Percentiles rank a stretch among this genome's conserved stretches.
These are phyloP conservation scores for Eucera pruinosa DNA, from an alignment of 2,888 invertebrate genomes.

Conservation along the genomic window DNA sequence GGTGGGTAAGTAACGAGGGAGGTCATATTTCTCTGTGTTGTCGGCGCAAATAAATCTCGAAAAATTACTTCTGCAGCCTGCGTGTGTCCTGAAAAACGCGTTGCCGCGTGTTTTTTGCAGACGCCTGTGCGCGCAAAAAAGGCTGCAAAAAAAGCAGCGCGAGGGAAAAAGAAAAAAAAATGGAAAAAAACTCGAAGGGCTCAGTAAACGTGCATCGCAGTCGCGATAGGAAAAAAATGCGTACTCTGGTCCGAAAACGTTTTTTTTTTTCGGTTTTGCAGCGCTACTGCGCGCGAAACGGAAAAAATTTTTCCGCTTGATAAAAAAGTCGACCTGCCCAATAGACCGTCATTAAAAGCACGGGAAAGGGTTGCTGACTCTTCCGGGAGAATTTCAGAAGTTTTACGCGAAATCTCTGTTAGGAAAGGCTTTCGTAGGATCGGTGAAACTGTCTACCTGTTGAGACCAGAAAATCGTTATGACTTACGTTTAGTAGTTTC, in stretches of 20 bases:
- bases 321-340: constrained; percentile 62
- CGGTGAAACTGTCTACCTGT: too few relatives aligned
- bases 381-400: constrained; percentile 2
- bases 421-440: neutral
- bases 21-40: constrained; percentile 59
- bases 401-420: constrained; percentile 17
- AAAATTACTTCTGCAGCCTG: constrained; percentile 53
- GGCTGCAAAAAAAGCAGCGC: constrained; percentile 32
- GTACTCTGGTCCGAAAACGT: constrained; percentile 17
- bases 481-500: neutral
- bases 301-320: constrained; percentile 48
- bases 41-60: constrained; percentile 64
- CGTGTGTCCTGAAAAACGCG: constrained; percentile 39
- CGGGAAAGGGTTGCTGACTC: constrained; percentile 40
- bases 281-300: neutral
- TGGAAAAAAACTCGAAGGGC: neutral
- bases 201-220: constrained; percentile 53
- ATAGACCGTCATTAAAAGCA: constrained; percentile 58
- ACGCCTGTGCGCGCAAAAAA: too few relatives aligned
- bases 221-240: constrained; percentile 34
- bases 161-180: neutral
- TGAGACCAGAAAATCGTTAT: neutral
- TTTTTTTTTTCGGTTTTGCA: neutral
- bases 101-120: constrained; percentile 22
- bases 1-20: constrained; percentile 56